These are phyloP conservation scores for Chymomyza costata DNA, from an alignment of 1,140 invertebrate species.

Conservation along the genomic window DNA sequence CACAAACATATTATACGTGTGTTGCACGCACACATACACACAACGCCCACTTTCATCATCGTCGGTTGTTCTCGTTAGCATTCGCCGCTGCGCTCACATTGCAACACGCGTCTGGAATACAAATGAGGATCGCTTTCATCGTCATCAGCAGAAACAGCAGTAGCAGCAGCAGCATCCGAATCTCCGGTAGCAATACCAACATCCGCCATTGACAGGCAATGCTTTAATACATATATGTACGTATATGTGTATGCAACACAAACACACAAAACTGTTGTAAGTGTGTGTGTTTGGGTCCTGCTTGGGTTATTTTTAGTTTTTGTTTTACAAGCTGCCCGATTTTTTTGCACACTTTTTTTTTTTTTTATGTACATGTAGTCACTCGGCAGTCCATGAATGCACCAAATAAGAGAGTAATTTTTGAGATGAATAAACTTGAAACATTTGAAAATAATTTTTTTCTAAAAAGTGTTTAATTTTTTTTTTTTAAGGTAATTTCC, in stretches of 20 bases:
- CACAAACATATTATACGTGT: no score
- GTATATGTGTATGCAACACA: slow-evolving; percentile 18
- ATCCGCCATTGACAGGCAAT: slow-evolving; percentile 62
- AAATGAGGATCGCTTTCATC: slow-evolving; percentile 73
- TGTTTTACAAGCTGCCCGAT: slow-evolving; percentile 27
- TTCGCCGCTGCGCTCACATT: slow-evolving; percentile 51
- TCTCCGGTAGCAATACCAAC: slow-evolving; percentile 35
- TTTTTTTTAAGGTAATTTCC: no score
- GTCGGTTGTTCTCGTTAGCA: slow-evolving; percentile 49
- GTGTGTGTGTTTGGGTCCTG: slow-evolving; percentile 18
- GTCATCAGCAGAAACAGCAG: no score
- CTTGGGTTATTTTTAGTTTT: slow-evolving; percentile 58
- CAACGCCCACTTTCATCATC: slow-evolving; percentile 64
- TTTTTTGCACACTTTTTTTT: no score
- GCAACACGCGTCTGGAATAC: slow-evolving; percentile 69
- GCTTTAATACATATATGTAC: slow-evolving; percentile 19
- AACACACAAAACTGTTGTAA: slow-evolving; percentile 17
- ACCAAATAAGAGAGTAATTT: no score
- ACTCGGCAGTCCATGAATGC: no score
- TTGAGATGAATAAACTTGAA: no score
- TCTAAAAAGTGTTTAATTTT: no score
- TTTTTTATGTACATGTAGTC: no score
- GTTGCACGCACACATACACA: slow-evolving; percentile 3
- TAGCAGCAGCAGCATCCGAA: slow-evolving; percentile 6
- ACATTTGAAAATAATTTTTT: no score